phyloP scores from a whole-genome alignment of 2,888 invertebrate genomes.

The Mesodorylaimus sp. region DNA sequence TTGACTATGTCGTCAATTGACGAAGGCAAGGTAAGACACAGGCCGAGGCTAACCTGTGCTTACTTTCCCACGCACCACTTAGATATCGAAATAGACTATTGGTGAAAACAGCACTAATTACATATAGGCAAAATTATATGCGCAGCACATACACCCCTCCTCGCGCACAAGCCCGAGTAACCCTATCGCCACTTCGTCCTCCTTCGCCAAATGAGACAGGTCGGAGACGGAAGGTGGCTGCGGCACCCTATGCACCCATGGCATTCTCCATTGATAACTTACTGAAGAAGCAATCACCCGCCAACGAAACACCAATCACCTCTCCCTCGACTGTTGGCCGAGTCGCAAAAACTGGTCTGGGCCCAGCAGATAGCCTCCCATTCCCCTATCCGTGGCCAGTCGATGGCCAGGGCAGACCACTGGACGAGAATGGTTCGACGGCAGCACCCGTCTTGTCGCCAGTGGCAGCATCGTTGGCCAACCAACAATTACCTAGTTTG shows the following conservation, averaged over 20 bases:
- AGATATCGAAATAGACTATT: neutral
- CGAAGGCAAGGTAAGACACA: no score
- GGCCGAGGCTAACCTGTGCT: neutral
- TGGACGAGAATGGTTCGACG: no score
- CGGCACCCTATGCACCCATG: no score
- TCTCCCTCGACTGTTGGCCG: neutral
- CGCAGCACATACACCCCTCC: no score
- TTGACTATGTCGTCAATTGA: no score
- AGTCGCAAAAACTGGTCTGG: neutral
- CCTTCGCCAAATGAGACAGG: no score
- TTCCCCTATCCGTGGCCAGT: no score
- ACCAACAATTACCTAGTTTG: slow-evolving; percentile 17
- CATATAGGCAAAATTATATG: neutral
- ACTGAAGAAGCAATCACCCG: neutral
- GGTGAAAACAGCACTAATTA: neutral
- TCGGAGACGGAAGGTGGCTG: no score
- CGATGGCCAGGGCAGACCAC: no score
- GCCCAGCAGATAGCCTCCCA: no score
- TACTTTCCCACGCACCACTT: neutral
- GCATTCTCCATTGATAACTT: neutral
- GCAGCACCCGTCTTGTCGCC: no score
- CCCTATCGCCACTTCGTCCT: neutral
- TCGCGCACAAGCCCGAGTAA: no score
- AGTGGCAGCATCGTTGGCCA: neutral
- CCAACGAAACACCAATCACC: neutral